A percentile compares a stretch with the other conserved stretches of the same genome.
phyloP scores from a whole-genome alignment of 64 coral and sea anemone genomes.

The Dendrophyllia cribrosa region DNA sequence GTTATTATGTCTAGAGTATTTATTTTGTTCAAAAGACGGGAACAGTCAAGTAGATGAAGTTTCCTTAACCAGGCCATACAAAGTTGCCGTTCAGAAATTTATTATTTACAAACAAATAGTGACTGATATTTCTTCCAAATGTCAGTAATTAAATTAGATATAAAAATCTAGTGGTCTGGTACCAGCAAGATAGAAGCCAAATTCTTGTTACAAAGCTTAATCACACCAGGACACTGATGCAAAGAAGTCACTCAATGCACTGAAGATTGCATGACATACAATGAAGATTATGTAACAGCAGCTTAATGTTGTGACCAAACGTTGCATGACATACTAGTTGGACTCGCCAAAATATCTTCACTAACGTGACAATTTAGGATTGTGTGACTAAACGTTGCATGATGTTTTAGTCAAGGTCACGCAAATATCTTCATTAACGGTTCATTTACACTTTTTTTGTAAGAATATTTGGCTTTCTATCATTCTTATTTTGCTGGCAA shows the following conservation, averaged over 20 bases:
- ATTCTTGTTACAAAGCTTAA: neutral
- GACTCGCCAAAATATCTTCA: neutral
- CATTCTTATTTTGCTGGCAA: neutral
- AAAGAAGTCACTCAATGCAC: too few species aligned
- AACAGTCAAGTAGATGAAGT: slow-evolving; percentile 19
- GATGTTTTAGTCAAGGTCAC: too few species aligned
- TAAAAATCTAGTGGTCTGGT: neutral
- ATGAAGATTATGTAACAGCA: neutral
- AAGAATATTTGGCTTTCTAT: neutral
- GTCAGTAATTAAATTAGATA: neutral
- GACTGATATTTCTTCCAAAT: neutral
- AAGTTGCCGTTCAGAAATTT: neutral
- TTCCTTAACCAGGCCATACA: neutral
- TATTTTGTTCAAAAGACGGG: slow-evolving; percentile 19
- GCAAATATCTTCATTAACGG: too few species aligned
- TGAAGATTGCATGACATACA: neutral
- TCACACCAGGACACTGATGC: too few species aligned
- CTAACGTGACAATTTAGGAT: neutral
- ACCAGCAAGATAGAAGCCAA: slow-evolving; percentile 1
- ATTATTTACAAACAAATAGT: slow-evolving; percentile 8
- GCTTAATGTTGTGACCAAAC: too few species aligned
- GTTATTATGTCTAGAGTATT: slow-evolving; percentile 16
- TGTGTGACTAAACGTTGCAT: too few species aligned
- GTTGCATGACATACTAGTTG: neutral
- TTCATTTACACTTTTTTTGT: too few species aligned